phyloP scores from a whole-genome alignment of 2,797 vertebrate species.

The Chaetodon trifasciatus region DNA sequence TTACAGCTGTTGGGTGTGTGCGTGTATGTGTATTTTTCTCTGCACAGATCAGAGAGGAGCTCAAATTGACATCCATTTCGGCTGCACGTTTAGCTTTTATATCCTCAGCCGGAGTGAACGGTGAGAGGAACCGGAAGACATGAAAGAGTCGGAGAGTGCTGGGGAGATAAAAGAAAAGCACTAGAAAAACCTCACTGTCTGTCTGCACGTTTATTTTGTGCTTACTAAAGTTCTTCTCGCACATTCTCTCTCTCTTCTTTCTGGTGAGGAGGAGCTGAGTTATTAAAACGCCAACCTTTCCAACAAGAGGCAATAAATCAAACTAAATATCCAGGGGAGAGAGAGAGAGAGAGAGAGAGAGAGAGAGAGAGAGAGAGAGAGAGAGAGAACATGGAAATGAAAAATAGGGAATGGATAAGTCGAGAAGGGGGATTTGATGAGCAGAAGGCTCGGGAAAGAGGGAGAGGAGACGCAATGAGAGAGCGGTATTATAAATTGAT shows the following conservation, averaged over 20 bases:
- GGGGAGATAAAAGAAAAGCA: slow-evolving; percentile 73
- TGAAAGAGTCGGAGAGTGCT: slow-evolving; percentile 72
- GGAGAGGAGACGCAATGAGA: slow-evolving; percentile 63
- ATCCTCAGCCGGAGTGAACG: slow-evolving; percentile 60
- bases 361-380: slow-evolving; percentile 45
- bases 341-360: slow-evolving; percentile 36
- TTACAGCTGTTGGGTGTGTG: slow-evolving; percentile 68
- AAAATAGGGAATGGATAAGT: slow-evolving; percentile 74
- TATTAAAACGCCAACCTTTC: slow-evolving; percentile 89
- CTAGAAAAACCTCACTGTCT: slow-evolving; percentile 64
- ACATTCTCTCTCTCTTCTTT: slow-evolving; percentile 67
- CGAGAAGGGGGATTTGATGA: slow-evolving; percentile 75
- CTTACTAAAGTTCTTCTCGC: slow-evolving; percentile 82
- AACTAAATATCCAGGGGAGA: slow-evolving; percentile 83
- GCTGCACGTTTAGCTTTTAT: slow-evolving; percentile 78
- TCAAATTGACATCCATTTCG: slow-evolving; percentile 80
- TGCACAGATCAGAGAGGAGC: slow-evolving; percentile 76
- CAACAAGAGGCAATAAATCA: slow-evolving; percentile 89
- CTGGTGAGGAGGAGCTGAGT: slow-evolving; percentile 84
- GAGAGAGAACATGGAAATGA: slow-evolving; percentile 70
- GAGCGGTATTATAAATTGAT: slow-evolving; percentile 67
- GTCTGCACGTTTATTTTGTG: slow-evolving; percentile 83
- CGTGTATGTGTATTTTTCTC: slow-evolving; percentile 50
- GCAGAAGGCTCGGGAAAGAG: slow-evolving; percentile 73
- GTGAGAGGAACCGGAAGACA: slow-evolving; percentile 72